Evolutionary conservation across 2,888 invertebrate genomes (phyloP), one percentile per base, ranked within the genome.

Genomic region (Aricia artaxerxes): DNA sequence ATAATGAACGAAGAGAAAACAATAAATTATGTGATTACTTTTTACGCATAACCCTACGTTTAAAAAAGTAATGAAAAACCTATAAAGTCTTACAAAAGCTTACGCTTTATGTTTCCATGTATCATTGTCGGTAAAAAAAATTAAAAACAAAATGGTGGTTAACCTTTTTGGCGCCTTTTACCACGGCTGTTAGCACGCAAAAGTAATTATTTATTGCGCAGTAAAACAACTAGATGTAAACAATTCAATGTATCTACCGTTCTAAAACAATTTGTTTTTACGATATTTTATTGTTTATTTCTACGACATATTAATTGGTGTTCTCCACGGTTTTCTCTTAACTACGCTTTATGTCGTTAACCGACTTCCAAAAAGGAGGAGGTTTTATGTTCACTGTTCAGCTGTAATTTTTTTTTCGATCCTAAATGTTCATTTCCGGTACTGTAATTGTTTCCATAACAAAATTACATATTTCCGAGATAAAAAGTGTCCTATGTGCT

Each of bases 81-180:
- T 53, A 75, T 75, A 53, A 75, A 31, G 49, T 44, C 9, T 44
- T 49, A 49, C 49, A 9, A 49, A 49, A 44, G 13, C 31, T 2
- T 4, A 75, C 24, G 4, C 13, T 38, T 53, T 24, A 35, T 72
- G 35, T 3, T 72, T 13, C 35, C 4, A 72, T 13, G 9, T 16
- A 16, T 72, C 16, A 73, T 38, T 72, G 35, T 76, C 75, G 77
- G 80, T 82, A 81, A 57, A 16, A 80, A 61, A 78, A 35, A 57
- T 73, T 78, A 79, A 78, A 79, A 81, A 82, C 81, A 79, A 82
- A 81, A 81, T 79, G 31, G 73, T 49, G 78, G 76, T 80, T 81
- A 82, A 81, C 80, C 81, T 82, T 81, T 81, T 78, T 81, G 80
- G 78, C 78, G 73, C 82, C 79, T 81, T 82, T 81, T 82, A 80